A percentile compares a stretch with the other conserved stretches of the same genome.
phyloP scores from a whole-genome alignment of 2,113 vertebrate species.

The Hirundichthys speculiger region DNA sequence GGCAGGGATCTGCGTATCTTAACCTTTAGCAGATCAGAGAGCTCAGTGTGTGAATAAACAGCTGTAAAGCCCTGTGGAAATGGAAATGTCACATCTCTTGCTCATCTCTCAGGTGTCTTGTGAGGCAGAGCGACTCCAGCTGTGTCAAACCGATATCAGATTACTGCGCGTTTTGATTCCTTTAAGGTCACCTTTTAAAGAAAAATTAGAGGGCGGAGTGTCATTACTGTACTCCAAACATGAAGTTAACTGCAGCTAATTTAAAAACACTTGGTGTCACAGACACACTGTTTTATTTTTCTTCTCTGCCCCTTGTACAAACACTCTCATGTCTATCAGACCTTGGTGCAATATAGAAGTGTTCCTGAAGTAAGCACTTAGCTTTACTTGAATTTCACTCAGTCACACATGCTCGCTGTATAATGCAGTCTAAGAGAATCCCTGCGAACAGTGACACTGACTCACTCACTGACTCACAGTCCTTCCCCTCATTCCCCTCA shows the following conservation, averaged over 20 bases:
- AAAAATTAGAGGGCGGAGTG: not conserved
- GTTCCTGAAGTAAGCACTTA: constrained; percentile 36
- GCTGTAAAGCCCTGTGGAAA: not conserved
- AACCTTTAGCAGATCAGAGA: not conserved
- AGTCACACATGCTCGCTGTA: constrained; percentile 27
- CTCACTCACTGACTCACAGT: constrained; percentile 59
- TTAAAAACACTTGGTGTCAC: not conserved
- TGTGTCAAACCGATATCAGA: not conserved
- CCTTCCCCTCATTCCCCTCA: constrained; percentile 39
- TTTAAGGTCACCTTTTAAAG: constrained; percentile 29
- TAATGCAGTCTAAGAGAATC: constrained; percentile 51
- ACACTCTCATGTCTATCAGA: constrained; percentile 34
- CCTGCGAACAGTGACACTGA: constrained; percentile 61
- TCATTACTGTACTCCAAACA: constrained; percentile 8
- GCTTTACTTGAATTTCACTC: constrained; percentile 61
- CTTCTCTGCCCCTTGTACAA: not conserved
- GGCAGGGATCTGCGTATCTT: not conserved
- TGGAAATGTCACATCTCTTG: not conserved
- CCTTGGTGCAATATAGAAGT: constrained; percentile 43
- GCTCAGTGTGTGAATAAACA: not conserved
- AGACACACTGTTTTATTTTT: constrained; percentile 14
- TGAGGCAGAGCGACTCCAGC: constrained; percentile 14
- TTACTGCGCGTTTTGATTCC: constrained; percentile 25
- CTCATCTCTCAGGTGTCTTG: constrained; percentile 32
- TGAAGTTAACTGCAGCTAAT: constrained; percentile 1